A percentile compares a stretch with the other conserved stretches of the same genome.
phyloP scores from a whole-genome alignment of 2,113 vertebrate species.

The Lipophrys pholis region DNA sequence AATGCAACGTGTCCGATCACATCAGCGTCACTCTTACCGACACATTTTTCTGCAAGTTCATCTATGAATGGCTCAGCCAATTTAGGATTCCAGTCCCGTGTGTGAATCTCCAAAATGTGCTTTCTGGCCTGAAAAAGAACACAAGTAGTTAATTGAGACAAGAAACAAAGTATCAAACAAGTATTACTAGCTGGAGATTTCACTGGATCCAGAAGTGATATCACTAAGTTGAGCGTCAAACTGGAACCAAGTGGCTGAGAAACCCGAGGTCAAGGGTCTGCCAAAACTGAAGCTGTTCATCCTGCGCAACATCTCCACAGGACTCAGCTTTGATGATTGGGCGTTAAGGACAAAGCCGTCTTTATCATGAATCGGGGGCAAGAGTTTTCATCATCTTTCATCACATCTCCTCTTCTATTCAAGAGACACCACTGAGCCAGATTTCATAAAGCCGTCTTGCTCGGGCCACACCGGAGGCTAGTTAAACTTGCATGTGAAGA shows the following conservation, averaged over 20 bases:
- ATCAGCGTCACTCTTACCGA: conserved; percentile 86
- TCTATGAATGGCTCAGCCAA: conserved; percentile 93
- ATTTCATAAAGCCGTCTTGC: conserved; percentile 10
- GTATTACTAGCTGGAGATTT: background rate
- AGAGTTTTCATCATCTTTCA: conserved; percentile 49
- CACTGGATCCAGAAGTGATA: conserved; percentile 7
- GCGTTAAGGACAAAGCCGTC: conserved; percentile 35
- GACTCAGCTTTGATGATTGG: conserved; percentile 42
- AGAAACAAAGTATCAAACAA: background rate
- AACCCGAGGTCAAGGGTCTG: background rate
- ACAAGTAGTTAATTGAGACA: background rate
- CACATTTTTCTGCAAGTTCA: conserved; percentile 98
- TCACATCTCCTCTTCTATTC: conserved; percentile 31
- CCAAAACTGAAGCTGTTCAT: background rate
- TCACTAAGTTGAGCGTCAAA: conserved; percentile 1
- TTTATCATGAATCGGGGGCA: conserved; percentile 21
- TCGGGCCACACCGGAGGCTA: background rate
- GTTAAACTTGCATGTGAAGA: too few species aligned
- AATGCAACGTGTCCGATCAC: too few species aligned
- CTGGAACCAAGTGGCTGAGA: too few species aligned
- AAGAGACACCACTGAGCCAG: conserved; percentile 4
- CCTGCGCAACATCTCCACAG: conserved; percentile 22
- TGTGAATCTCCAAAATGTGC: conserved; percentile 99
- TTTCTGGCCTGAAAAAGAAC: conserved; percentile 90
- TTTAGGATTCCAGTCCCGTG: conserved; percentile 97